phyloP scores from a whole-genome alignment of 2,113 vertebrate genomes.

The Ranitomeya imitator region DNA sequence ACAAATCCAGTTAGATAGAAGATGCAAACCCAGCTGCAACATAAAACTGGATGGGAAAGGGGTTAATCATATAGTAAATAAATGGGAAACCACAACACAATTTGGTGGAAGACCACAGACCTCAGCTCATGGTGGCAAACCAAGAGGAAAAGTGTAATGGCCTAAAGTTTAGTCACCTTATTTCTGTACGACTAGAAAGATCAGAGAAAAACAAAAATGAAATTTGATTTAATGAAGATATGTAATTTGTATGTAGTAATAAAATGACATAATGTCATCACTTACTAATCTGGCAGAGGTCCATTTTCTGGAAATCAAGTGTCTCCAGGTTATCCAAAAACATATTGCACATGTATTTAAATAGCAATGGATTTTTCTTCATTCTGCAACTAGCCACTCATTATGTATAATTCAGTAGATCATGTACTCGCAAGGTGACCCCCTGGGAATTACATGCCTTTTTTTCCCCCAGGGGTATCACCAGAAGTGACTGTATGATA shows the following conservation, averaged over 20 bases:
- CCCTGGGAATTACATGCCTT: too few relatives aligned
- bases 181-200: neutral
- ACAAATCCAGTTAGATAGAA: constrained; percentile 8
- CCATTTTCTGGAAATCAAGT: neutral
- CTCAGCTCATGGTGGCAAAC: neutral
- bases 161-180: neutral
- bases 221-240: neutral
- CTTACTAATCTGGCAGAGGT: neutral
- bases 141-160: neutral
- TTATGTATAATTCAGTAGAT: too few relatives aligned
- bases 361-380: too few relatives aligned
- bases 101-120: neutral
- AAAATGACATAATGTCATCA: neutral
- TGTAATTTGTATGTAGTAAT: neutral
- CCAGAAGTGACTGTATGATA: too few relatives aligned
- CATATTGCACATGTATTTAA: too few relatives aligned
- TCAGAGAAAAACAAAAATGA: neutral
- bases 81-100: neutral
- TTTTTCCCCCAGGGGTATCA: too few relatives aligned
- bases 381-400: too few relatives aligned
- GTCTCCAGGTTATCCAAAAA: neutral
- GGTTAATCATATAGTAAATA: neutral
- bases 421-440: too few relatives aligned
- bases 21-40: neutral
- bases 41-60: neutral